These are phyloP conservation scores for Clusia tigrina DNA, from an alignment of 2,888 invertebrate genomes.

Conservation along the genomic window DNA sequence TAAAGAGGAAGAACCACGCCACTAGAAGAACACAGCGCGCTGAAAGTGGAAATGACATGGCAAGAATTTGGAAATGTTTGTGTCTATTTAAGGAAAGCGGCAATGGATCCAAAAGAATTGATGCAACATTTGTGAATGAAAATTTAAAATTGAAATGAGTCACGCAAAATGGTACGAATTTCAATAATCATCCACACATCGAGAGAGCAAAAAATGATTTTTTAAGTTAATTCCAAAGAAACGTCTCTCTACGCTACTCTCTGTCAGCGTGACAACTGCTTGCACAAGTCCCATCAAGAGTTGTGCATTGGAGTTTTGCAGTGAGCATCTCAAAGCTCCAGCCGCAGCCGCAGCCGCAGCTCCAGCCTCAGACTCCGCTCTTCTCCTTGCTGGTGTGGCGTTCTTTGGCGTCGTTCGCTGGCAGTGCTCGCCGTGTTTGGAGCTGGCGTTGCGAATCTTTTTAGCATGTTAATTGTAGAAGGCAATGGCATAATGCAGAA, in stretches of 20 bases:
- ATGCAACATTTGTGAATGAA: constrained; percentile 48
- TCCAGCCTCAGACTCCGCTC: too few relatives aligned
- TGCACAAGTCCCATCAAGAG: too few relatives aligned
- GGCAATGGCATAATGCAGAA: constrained; percentile 26
- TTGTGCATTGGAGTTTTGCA: too few relatives aligned
- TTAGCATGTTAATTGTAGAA: constrained; percentile 31
- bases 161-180: constrained; percentile 13
- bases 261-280: too few relatives aligned
- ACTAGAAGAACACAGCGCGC: neutral
- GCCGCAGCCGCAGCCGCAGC: too few relatives aligned
- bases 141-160: constrained; percentile 29
- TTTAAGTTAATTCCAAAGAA: neutral
- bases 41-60: constrained; percentile 18
- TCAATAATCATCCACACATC: neutral
- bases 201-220: too few relatives aligned
- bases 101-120: constrained; percentile 21
- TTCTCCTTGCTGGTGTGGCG: neutral
- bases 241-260: neutral
- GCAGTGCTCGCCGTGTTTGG: neutral
- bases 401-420: neutral
- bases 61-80: constrained; percentile 6
- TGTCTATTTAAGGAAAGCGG: too few relatives aligned
- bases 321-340: too few relatives aligned
- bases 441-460: constrained; percentile 26
- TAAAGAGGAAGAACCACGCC: too few relatives aligned